These are phyloP conservation scores for Nannoperca australis DNA, from an alignment of 2,797 vertebrate genomes.

Conservation along the genomic window DNA sequence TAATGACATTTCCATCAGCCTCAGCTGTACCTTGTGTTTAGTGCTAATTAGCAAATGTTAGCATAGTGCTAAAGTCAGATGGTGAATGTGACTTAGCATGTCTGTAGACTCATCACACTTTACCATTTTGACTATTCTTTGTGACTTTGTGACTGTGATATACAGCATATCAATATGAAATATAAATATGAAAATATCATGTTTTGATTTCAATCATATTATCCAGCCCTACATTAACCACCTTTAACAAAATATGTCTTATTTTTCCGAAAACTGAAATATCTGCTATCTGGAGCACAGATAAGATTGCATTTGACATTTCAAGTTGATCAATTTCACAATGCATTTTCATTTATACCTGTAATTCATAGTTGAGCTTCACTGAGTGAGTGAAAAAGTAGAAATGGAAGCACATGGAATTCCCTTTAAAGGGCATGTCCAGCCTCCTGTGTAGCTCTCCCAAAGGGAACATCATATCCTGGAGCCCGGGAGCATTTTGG, in stretches of 20 bases:
- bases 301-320: background rate
- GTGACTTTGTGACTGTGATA: background rate
- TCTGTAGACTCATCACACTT: too few species aligned
- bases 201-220: background rate
- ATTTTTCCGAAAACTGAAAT: background rate
- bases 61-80: background rate
- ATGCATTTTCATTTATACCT: constrained; percentile 27
- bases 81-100: background rate
- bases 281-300: background rate
- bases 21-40: background rate
- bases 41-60: too few species aligned
- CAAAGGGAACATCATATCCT: constrained; percentile 22
- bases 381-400: constrained; percentile 2
- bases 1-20: background rate
- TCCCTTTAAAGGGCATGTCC: constrained; percentile 19
- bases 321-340: constrained; percentile 17
- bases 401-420: constrained; percentile 17
- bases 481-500: constrained; percentile 31
- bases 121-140: background rate
- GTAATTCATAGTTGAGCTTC: constrained; percentile 16
- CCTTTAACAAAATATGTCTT: background rate
- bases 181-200: background rate
- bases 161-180: background rate
- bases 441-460: constrained; percentile 11
- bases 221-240: background rate